phyloP scores from a whole-genome alignment of 2,113 vertebrate species.

The Tetrao urogallus region DNA sequence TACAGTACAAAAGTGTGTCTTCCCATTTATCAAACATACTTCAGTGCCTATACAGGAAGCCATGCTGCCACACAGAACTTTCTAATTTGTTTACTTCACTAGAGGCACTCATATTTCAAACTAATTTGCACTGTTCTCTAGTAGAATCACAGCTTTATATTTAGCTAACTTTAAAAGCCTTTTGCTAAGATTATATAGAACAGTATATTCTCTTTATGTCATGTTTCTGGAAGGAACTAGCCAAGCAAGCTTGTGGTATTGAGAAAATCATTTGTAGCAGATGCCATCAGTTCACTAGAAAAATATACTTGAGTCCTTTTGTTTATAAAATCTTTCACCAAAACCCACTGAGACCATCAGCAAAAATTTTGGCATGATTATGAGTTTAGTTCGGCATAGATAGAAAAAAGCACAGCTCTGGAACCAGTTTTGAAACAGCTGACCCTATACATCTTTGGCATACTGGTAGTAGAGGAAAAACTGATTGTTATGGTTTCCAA shows the following conservation, averaged over 20 bases:
- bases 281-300: slow-evolving; percentile 22
- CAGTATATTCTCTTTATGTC: background rate
- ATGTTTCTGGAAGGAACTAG: background rate
- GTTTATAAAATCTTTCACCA: slow-evolving; percentile 31
- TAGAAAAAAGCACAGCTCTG: slow-evolving; percentile 48
- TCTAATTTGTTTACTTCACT: background rate
- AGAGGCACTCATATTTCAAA: background rate
- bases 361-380: slow-evolving; percentile 1
- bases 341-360: slow-evolving; percentile 39
- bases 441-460: background rate
- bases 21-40: background rate
- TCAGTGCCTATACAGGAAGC: background rate
- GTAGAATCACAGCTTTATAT: background rate
- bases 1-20: background rate
- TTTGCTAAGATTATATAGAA: background rate
- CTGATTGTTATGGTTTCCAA: background rate
- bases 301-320: background rate
- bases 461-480: background rate
- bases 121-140: background rate
- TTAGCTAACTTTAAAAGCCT: background rate
- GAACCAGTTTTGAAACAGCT: slow-evolving; percentile 29
- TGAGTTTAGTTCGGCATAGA: background rate
- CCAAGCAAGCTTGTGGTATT: background rate
- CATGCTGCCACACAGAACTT: background rate
- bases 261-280: background rate